Evolutionary conservation across 1,140 invertebrate species (phyloP).

Genomic region (Mizuhopecten yessoensis): DNA sequence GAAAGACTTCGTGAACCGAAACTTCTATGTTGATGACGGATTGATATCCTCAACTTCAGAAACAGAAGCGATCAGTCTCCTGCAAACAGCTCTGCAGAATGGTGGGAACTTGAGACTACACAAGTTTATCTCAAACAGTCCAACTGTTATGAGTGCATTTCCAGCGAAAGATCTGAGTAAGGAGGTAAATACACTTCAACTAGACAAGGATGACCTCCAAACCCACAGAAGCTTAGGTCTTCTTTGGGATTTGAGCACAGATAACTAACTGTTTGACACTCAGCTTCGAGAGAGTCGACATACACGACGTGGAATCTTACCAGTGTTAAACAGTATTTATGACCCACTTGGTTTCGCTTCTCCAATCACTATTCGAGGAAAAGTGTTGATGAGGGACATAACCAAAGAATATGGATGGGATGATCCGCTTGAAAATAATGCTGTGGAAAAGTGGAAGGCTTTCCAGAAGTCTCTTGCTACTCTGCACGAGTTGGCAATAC

Average conservation of each 20-base stretch:
- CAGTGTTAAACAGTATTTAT: slow-evolving; percentile 62
- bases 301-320: slow-evolving; percentile 65
- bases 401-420: slow-evolving; percentile 68
- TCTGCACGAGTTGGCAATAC: slow-evolving; percentile 44
- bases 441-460: slow-evolving; percentile 26
- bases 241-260: slow-evolving; percentile 52
- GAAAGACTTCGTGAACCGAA: slow-evolving; percentile 32
- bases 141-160: slow-evolving; percentile 52
- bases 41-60: slow-evolving; percentile 45
- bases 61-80: slow-evolving; percentile 37
- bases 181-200: slow-evolving; percentile 43
- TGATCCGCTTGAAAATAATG: slow-evolving; percentile 51
- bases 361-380: slow-evolving; percentile 62
- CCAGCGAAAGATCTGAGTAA: slow-evolving; percentile 45
- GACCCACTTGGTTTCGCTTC: slow-evolving; percentile 67
- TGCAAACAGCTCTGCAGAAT: neutral
- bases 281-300: slow-evolving; percentile 39
- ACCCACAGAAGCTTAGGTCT: slow-evolving; percentile 58
- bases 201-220: slow-evolving; percentile 46
- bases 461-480: slow-evolving; percentile 50
- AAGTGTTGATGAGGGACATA: slow-evolving; percentile 62
- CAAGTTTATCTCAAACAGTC: slow-evolving; percentile 60
- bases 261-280: slow-evolving; percentile 57
- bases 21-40: slow-evolving; percentile 64
- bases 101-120: slow-evolving; percentile 52